These are phyloP conservation scores for Tipula vernalis DNA, from an alignment of 2,888 invertebrate genomes.

Conservation along the genomic window DNA sequence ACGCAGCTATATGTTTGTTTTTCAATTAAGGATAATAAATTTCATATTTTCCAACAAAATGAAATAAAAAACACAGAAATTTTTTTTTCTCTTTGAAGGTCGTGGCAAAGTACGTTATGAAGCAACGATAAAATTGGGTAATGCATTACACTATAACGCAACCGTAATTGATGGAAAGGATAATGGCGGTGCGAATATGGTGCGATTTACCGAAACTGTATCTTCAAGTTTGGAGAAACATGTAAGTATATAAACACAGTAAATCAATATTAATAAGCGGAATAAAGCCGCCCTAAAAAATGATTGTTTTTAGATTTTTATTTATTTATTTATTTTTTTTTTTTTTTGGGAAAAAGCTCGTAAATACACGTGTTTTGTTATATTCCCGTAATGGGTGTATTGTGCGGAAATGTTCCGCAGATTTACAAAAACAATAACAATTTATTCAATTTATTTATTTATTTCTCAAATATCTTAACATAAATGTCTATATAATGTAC, in stretches of 20 bases:
- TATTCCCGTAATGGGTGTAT: not conserved
- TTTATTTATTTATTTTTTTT: not conserved
- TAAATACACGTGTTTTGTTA: not conserved
- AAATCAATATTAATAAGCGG: not conserved
- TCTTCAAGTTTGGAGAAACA: slow-evolving; percentile 30
- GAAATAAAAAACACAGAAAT: not conserved
- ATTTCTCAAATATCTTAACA: not conserved
- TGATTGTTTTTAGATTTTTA: not conserved
- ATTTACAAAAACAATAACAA: not conserved
- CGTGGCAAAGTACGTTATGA: slow-evolving; percentile 34
- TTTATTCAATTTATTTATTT: not conserved
- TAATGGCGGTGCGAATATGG: slow-evolving; percentile 17
- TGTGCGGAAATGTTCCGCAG: not conserved
- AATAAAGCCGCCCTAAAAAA: not conserved
- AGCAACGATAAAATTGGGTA: slow-evolving; percentile 28
- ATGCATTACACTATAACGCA: slow-evolving; percentile 8
- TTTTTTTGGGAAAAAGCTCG: not conserved
- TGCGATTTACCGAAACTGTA: slow-evolving; percentile 24
- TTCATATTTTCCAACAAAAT: not conserved
- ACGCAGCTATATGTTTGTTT: not conserved
- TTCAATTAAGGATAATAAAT: not conserved
- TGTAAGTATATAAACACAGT: slow-evolving; percentile 24
- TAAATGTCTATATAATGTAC: not conserved
- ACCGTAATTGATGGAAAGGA: not conserved
- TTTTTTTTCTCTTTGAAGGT: slow-evolving; percentile 20